These are phyloP conservation scores for Chondrosia reniformis DNA, from an alignment of 37 sponge, comb jelly and placozoan genomes.

Conservation along the genomic window DNA sequence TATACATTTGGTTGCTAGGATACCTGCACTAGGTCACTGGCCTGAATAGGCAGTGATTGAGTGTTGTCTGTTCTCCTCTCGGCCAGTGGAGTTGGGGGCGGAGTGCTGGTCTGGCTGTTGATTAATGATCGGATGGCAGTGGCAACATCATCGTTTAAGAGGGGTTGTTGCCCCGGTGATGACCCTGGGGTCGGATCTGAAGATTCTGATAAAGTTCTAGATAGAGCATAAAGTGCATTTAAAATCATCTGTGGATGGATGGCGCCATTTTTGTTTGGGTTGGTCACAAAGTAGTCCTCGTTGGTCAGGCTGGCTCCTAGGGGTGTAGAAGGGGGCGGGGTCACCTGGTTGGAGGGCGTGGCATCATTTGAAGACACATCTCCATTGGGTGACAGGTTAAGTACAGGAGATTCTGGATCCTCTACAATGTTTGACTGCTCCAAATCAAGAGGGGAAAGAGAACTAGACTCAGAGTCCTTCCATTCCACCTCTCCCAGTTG, in stretches of 20 bases:
- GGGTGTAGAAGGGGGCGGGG: slow-evolving; percentile 19
- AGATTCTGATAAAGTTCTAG: slow-evolving; percentile 2
- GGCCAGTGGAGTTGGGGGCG: slow-evolving; percentile 16
- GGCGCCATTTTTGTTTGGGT: slow-evolving; percentile 12
- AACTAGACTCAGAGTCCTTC: not conserved
- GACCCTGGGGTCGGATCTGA: not conserved
- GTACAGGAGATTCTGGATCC: not conserved
- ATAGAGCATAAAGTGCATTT: not conserved
- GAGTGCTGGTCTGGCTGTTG: slow-evolving; percentile 21
- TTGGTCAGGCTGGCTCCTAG: slow-evolving; percentile 8
- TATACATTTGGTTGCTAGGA: no score
- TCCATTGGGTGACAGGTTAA: not conserved
- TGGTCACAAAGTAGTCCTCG: not conserved
- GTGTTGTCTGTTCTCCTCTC: slow-evolving; percentile 5
- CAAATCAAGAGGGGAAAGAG: not conserved
- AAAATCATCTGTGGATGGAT: slow-evolving; percentile 14
- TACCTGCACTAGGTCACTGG: slow-evolving; percentile 11
- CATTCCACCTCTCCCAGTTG: not conserved
- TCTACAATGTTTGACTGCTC: not conserved
- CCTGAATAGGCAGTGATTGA: not conserved
- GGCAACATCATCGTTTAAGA: slow-evolving; percentile 13
- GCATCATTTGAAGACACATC: slow-evolving; percentile 1
- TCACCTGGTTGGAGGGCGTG: slow-evolving; percentile 27
- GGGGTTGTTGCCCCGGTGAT: slow-evolving; percentile 12
- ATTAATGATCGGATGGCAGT: slow-evolving; percentile 13